Evolutionary conservation across 2,113 vertebrate species (phyloP).

Genomic region (Colius striatus): DNA sequence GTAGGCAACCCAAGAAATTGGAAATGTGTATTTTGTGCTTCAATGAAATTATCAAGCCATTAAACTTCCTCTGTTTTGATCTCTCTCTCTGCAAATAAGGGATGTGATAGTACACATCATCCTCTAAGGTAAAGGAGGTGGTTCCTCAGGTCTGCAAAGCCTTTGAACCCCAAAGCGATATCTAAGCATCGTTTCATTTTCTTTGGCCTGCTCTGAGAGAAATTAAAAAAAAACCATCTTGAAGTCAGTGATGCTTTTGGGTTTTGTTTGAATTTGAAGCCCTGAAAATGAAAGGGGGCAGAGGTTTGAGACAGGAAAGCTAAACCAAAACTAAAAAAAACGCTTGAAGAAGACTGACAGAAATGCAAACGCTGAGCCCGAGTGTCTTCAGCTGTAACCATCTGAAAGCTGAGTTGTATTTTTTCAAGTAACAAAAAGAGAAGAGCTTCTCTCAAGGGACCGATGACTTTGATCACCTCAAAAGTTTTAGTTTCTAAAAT

Average conservation of each 20-base stretch:
- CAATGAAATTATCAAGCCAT: neutral
- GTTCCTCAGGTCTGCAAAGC: neutral
- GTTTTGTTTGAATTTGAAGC: slow-evolving; percentile 3
- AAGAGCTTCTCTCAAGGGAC: neutral
- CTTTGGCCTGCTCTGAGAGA: neutral
- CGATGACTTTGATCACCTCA: neutral
- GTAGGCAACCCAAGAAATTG: neutral
- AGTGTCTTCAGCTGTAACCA: neutral
- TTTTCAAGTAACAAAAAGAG: neutral
- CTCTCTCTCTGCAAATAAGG: neutral
- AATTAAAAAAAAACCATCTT: neutral
- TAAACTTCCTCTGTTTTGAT: neutral
- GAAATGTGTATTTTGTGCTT: neutral
- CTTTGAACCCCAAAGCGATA: neutral
- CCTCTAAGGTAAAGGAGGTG: neutral
- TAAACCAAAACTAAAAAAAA: slow-evolving; percentile 30
- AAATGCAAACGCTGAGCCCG: neutral
- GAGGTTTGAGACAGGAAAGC: neutral
- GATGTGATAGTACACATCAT: neutral
- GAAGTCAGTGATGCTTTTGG: neutral
- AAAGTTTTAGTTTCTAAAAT: neutral
- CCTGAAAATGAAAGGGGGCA: neutral
- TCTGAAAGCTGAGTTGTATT: neutral
- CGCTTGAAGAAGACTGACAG: neutral
- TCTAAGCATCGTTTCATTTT: neutral